Conservation (phyloP, 2,797 vertebrate species). For the Bucorvus abyssinicus region DNA sequence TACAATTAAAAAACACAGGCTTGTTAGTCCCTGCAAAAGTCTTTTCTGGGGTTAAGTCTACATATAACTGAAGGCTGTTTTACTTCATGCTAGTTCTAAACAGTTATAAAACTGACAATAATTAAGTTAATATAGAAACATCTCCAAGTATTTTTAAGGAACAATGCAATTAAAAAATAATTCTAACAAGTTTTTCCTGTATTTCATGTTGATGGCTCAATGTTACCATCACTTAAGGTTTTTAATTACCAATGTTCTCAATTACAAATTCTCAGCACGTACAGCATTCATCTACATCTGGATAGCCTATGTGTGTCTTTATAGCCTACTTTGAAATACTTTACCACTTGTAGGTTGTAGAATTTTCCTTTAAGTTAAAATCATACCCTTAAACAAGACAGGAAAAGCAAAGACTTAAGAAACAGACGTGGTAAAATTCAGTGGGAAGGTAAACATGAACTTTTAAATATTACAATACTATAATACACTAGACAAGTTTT, state of each 20-base stretch:
- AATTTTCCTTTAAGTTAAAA: slow-evolving; percentile 53
- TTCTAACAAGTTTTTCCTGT: background rate
- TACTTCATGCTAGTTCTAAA: background rate
- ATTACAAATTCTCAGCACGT: background rate
- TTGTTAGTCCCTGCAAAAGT: slow-evolving; percentile 39
- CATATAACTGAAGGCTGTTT: background rate
- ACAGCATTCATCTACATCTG: background rate
- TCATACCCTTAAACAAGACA: slow-evolving; percentile 38
- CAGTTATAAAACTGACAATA: background rate
- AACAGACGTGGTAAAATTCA: slow-evolving; percentile 46
- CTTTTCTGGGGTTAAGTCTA: background rate
- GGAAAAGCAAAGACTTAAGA: slow-evolving; percentile 57
- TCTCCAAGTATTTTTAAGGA: background rate
- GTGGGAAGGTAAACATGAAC: slow-evolving; percentile 25
- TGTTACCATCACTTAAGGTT: background rate
- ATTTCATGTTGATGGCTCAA: background rate
- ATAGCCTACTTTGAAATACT: background rate
- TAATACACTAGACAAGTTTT: background rate
- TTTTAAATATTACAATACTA: slow-evolving; percentile 3
- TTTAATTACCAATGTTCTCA: background rate
- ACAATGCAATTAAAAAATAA: background rate
- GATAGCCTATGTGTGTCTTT: background rate
- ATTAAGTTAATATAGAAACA: background rate
- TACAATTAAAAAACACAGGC: slow-evolving; percentile 62
- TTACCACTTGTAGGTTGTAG: slow-evolving; percentile 30